Base-by-base conservation (phyloP, 1,140 invertebrate species). In the Anastatus disparis region DNA sequence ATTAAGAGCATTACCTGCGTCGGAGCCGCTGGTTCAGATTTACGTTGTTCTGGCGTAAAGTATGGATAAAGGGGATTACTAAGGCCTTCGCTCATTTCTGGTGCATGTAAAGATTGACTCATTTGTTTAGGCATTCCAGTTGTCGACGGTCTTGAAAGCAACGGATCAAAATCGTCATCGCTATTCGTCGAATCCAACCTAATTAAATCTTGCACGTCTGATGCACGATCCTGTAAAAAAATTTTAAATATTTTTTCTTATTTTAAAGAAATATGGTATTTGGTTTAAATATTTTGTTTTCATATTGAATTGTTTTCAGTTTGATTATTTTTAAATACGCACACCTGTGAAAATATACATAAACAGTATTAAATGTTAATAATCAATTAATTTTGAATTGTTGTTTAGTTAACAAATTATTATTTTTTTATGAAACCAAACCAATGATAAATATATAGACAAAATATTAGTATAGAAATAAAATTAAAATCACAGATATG, bases 141-240 rank as follows among this genome's bases (percentile, higher is more conserved):
- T 0, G 40, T 78, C 15, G 78, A 73, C n/a, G 79, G 72, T 68
- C 81, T 86, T 6, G 86, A 84, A 65, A 87, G 80, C 65, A 91
- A 75, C 8, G 89, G 89, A 78, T 91, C 89, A 72, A 91, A 90
- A 68, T 90, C 89, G 20, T 90, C 88, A 35, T 86, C 87, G 71
- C 87, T 89, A 42, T 86, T 83, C 4, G 87, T 86, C 38, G 88
- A 88, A 77, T 90, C 89, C 61, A 91, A 77, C 42, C 87, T 83
- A 66, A 91, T 91, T 53, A 91, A 83, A 81, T 91, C 89, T 76
- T 86, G 86, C 31, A 82, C 82, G 20, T 87, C 84, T 8, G 82
- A 77, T 52, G 79, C 44, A 55, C 75, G 59, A 61, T 74, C 76
- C 77, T 76, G 61, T 66, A 40, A 20, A 17, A n/a, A n/a, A n/a